Evolutionary conservation across 2,113 vertebrate genomes (phyloP).

Genomic region (Hepsetus odoe): DNA sequence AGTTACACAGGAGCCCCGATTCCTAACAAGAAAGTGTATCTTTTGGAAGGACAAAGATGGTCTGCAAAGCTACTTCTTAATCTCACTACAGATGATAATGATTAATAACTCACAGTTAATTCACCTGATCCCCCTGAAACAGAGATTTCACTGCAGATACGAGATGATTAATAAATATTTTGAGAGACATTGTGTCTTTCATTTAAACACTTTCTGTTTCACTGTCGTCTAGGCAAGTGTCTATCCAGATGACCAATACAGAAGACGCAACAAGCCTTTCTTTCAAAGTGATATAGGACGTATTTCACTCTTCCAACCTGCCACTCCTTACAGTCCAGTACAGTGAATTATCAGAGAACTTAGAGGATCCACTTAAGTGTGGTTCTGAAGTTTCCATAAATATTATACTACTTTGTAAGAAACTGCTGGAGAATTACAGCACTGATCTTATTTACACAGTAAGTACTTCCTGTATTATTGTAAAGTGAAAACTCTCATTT

Average conservation of each 20-base stretch:
- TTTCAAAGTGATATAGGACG: slow-evolving; percentile 15
- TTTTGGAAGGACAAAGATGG: slow-evolving; percentile 54
- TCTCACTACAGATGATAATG: slow-evolving; percentile 67
- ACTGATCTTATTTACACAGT: slow-evolving; percentile 68
- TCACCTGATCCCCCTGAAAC: slow-evolving; percentile 11
- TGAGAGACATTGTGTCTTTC: neutral
- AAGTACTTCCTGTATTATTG: slow-evolving; percentile 27
- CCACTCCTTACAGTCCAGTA: slow-evolving; percentile 44
- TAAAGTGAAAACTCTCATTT: neutral
- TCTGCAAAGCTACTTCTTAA: slow-evolving; percentile 38
- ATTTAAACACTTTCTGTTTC: neutral
- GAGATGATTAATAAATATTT: slow-evolving; percentile 17
- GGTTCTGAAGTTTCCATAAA: slow-evolving; percentile 41
- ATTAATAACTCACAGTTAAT: slow-evolving; percentile 61
- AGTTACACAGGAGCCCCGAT: slow-evolving; percentile 57
- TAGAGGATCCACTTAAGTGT: slow-evolving; percentile 57
- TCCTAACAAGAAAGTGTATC: slow-evolving; percentile 51
- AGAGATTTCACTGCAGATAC: slow-evolving; percentile 49
- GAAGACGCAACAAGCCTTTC: neutral
- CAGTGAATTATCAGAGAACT: slow-evolving; percentile 62
- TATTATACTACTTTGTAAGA: slow-evolving; percentile 68
- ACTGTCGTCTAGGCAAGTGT: slow-evolving; percentile 48
- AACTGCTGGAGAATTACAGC: slow-evolving; percentile 16
- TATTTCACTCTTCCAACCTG: neutral
- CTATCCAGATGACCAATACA: accelerated